phyloP scores from a whole-genome alignment of 2,113 vertebrate species.

The Archilochus colubris region DNA sequence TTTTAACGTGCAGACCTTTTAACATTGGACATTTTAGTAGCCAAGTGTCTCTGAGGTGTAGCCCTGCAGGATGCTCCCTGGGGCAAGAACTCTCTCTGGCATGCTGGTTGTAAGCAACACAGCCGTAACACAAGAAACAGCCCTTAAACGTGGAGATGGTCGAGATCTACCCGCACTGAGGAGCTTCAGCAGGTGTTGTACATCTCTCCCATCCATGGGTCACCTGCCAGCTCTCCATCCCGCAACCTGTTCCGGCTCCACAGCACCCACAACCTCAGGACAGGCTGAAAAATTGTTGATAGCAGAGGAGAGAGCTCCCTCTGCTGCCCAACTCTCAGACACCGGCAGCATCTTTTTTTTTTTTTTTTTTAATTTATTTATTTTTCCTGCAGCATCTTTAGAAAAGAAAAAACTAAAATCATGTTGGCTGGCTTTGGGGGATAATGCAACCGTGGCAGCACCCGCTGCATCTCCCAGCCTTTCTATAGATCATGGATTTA shows the following conservation, averaged over 20 bases:
- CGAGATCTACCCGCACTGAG: rapidly evolving
- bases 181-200: not conserved
- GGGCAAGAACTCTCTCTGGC: rapidly evolving
- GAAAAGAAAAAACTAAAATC: not conserved
- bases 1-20: not conserved
- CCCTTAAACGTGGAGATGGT: rapidly evolving
- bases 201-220: rapidly evolving
- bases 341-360: not conserved
- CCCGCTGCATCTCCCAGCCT: rapidly evolving
- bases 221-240: not conserved
- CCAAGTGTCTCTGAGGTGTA: not conserved
- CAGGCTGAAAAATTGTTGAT: not conserved
- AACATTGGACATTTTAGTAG: not conserved
- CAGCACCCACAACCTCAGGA: not conserved
- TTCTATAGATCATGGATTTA: not conserved
- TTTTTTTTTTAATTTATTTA: too few species aligned
- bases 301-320: slow-evolving; percentile 41
- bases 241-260: rapidly evolving
- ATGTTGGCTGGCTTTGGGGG: rapidly evolving
- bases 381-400: too few species aligned
- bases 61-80: not conserved
- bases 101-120: rapidly evolving
- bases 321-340: slow-evolving; percentile 26
- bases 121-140: rapidly evolving
- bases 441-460: rapidly evolving